Evolutionary conservation across 2,888 invertebrate species (phyloP).

Genomic region (Capitulum mitella): DNA sequence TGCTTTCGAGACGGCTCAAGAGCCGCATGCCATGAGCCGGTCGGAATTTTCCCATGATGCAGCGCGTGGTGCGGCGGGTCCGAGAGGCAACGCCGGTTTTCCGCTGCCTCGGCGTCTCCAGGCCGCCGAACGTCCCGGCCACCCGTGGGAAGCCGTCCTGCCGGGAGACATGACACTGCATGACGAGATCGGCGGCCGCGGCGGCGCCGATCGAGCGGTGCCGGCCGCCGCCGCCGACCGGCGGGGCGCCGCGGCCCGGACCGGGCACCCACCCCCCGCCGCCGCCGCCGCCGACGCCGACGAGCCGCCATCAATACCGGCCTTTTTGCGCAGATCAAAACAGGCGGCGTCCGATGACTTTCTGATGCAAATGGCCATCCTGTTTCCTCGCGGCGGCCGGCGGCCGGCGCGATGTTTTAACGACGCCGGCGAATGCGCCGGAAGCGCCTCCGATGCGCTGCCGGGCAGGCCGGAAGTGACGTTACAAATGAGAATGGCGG

Average conservation of each 20-base stretch:
- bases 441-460: background rate
- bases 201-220: no score
- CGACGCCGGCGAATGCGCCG: conserved; percentile 9
- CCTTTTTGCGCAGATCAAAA: conserved; percentile 9
- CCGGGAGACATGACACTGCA: no score
- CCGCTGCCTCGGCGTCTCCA: no score
- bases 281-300: background rate
- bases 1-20: background rate
- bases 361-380: conserved; percentile 12
- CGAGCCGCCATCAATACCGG: background rate
- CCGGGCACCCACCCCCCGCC: background rate
- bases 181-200: no score
- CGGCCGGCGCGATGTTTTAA: conserved; percentile 9
- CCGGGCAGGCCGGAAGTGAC: conserved; percentile 1
- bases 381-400: background rate
- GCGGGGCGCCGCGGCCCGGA: background rate
- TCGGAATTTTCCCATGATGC: conserved; percentile 8
- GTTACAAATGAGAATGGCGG: conserved; percentile 20
- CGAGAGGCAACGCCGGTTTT: no score
- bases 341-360: background rate
- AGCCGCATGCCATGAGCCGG: background rate
- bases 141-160: no score
- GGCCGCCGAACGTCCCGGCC: no score
- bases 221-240: background rate
- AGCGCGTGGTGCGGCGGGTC: background rate